Base-by-base conservation (phyloP, 2,888 invertebrate species). In the Furcula furcula region DNA sequence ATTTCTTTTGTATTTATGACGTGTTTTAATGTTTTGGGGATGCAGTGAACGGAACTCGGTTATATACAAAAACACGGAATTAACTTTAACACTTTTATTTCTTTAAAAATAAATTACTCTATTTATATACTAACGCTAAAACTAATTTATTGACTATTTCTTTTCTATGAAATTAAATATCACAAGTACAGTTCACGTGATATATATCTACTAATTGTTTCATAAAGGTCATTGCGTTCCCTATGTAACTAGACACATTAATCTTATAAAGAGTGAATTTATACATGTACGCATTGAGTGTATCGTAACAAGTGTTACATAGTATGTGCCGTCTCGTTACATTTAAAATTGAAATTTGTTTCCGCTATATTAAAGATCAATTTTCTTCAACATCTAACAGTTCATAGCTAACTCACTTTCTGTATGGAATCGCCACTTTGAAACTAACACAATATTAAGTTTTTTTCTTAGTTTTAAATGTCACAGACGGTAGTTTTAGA, bases 1-100 rank as follows among this genome's bases (percentile, higher is more conserved):
- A 88, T 87, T 79, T 71, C 63, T 28, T 67, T 81, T 81, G 69
- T 86, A 86, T 85, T 86, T 81, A 78, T 78, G 73, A 46, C 47
- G 54, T 46, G 62, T 65, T 57, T 50, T 59, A 57, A 50, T 46
- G 58, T 57, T 50, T 50, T 36, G 40, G 61, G 56, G 56, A 55
- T 54, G 48, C 45, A 36, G 43, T 42, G 40, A 39, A 7, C 42
- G 36, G 43, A n/a, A n/a, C n/a, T n/a, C n/a, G n/a, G n/a, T n/a
- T n/a, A n/a, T n/a, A n/a, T n/a, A n/a, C n/a, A n/a, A n/a, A n/a
- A n/a, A n/a, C n/a, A n/a, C n/a, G n/a, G n/a, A n/a, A n/a, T n/a
- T n/a, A n/a, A n/a, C n/a, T n/a, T n/a, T n/a, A n/a, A n/a, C n/a
- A n/a, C n/a, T n/a, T n/a, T n/a, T n/a, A n/a, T n/a, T n/a, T n/a